Evolutionary conservation across 2,888 invertebrate species (phyloP), one percentile per base, ranked within the genome.

Genomic region (Leptinotarsa tumamoca): DNA sequence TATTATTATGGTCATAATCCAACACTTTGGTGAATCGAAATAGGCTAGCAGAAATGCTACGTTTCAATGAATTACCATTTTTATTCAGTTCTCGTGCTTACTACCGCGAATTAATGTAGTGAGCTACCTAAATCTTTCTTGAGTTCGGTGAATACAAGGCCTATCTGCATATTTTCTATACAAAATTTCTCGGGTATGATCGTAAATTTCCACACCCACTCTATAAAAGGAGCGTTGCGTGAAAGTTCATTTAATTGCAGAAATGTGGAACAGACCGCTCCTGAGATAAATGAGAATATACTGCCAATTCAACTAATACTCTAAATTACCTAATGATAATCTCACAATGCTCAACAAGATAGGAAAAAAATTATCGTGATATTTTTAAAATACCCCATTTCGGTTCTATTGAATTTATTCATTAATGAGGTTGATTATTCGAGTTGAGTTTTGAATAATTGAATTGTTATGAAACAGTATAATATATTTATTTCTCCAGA

Each of bases 131-230:
- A 54, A 54, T 54, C 18, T 54, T 54, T 10, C 54, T 58, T 58
- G 58, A 23, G 58, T 58, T 58, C 23, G 4, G 58, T 58, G 23
- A 27, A 58, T 23, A 58, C 23, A 21, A 7, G 58, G 14, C 14
- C 58, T 23, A 58, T 58, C 58, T 58, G 58, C 58, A 58, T 58
- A 58, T 58, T 58, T 23, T 23, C 58, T 58, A 58, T 58, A 58
- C 58, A 58, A 58, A 58, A 17, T 21, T 58, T 21, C 14, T 58
- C 27, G 58, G 21, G 15, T 58, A 15, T 58, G 58, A 15, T 58
- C 58, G 15, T 58, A 58, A 58, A 58, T 58, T 58, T 58, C 58
- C 58, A 58, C 58, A 58, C 21, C 58, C 23, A 58, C 58, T 58
- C 58, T 23, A 58, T 58, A 23, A 58, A 58, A 58, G 23, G 15